Conservation (phyloP, 2,113 vertebrate species). For the Ibidorhyncha struthersii region DNA sequence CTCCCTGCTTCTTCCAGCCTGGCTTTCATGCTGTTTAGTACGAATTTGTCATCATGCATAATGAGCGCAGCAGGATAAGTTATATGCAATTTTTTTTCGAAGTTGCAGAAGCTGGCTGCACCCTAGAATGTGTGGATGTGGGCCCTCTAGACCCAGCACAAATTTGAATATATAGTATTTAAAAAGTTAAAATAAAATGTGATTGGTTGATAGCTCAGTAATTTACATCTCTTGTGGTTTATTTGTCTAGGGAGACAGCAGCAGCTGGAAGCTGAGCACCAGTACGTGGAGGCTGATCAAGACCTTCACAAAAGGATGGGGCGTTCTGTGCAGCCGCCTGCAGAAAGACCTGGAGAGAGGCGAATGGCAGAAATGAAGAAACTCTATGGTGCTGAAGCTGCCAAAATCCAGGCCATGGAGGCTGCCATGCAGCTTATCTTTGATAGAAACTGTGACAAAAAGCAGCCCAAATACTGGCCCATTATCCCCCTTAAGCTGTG, state of each 20-base stretch:
- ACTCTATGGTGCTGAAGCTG: conserved; percentile 84
- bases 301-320: conserved; percentile 74
- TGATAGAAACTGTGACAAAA: conserved; percentile 89
- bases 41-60: neutral
- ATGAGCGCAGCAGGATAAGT: neutral
- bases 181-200: neutral
- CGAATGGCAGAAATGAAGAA: conserved; percentile 87
- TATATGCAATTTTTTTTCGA: neutral
- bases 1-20: neutral
- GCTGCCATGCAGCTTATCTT: conserved; percentile 91
- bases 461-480: conserved; percentile 94
- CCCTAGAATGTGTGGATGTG: neutral
- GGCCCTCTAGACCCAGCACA: neutral
- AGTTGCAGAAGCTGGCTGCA: neutral
- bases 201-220: neutral
- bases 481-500: conserved; percentile 92
- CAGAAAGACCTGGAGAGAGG: conserved; percentile 84
- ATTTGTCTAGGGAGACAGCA: conserved; percentile 84
- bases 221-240: neutral
- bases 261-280: conserved; percentile 83
- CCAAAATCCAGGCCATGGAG: conserved; percentile 94
- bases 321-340: conserved; percentile 77
- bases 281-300: conserved; percentile 88
- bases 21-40: neutral
- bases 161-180: neutral